Evolutionary conservation across 2,888 invertebrate genomes (phyloP), one percentile per base, ranked within the genome.

Genomic region (Flexamia atlantica): DNA sequence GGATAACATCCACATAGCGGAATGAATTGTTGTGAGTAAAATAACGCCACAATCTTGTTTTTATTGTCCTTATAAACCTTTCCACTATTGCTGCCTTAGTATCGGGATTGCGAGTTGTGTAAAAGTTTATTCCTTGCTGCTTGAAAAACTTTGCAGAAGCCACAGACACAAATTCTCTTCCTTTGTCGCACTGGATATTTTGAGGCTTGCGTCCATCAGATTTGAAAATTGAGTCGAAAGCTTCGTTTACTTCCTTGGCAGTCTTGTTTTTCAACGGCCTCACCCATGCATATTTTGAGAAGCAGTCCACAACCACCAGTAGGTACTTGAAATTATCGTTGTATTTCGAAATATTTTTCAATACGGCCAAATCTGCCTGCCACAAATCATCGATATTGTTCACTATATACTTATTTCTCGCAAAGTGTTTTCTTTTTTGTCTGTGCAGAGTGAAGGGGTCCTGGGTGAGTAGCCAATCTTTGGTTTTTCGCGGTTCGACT

Each of bases 51-150:
- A 89, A 86, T 83, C 84, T 86, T 5, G 85, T 85, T 83, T 88
- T 89, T 20, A 89, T 64, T 4, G 88, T 89, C 57, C 88, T 83
- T 81, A 88, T 86, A 23, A 88, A 88, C 17, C 89, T 80, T 85
- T 89, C 89, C 9, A 88, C 86, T 1, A 89, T 81, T 1, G 87
- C 83, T 0, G 88, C 88, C 85, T 89, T 89, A 4, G 87, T 87
- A 40, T 88, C 87, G 0, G 81, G 83, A 85, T 88, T 87, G 7
- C 87, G 82, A 0, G 88, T 87, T 0, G 86, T 86, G 68, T 87
- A 87, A 85, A 40, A n/a, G 20, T 72, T 86, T 87, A 46, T 80
- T 36, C 53, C 84, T n/a, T 86, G 81, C 23, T 84, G 23, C 30
- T 85, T 85, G 17, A 87, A 72, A 64, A 83, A 84, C 20, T 0